Evolutionary conservation across 2,113 vertebrate species (phyloP).

Genomic region (Strix aluco): DNA sequence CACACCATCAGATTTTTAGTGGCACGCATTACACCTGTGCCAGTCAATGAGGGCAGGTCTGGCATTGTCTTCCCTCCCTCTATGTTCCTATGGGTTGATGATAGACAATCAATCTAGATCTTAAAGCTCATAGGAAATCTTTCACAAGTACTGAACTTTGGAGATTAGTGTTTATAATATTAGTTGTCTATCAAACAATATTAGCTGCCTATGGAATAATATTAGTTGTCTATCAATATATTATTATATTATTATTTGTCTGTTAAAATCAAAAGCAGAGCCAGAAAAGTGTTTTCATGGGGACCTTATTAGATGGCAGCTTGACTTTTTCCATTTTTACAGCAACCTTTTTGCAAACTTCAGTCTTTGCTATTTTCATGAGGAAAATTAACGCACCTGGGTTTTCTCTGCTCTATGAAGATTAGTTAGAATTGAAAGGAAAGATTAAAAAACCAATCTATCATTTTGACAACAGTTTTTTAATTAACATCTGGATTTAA

Average conservation of each 20-base stretch:
- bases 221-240: neutral
- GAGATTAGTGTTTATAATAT: neutral
- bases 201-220: neutral
- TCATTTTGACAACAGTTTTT: neutral
- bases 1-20: too few species aligned
- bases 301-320: fast-evolving
- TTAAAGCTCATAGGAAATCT: neutral
- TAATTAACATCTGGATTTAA: neutral
- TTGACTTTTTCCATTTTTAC: neutral
- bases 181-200: neutral
- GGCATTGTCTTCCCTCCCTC: neutral
- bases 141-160: neutral
- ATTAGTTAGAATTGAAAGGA: slow-evolving; percentile 13
- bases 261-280: neutral
- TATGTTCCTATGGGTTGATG: neutral
- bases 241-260: neutral
- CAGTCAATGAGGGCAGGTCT: neutral
- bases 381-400: neutral
- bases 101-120: neutral
- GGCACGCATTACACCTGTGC: too few species aligned
- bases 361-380: neutral
- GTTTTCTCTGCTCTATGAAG: neutral
- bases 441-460: neutral
- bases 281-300: neutral
- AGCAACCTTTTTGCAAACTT: neutral